Evolutionary conservation across 2,797 vertebrate species (phyloP).

Genomic region (Lycodopsis pacificus): DNA sequence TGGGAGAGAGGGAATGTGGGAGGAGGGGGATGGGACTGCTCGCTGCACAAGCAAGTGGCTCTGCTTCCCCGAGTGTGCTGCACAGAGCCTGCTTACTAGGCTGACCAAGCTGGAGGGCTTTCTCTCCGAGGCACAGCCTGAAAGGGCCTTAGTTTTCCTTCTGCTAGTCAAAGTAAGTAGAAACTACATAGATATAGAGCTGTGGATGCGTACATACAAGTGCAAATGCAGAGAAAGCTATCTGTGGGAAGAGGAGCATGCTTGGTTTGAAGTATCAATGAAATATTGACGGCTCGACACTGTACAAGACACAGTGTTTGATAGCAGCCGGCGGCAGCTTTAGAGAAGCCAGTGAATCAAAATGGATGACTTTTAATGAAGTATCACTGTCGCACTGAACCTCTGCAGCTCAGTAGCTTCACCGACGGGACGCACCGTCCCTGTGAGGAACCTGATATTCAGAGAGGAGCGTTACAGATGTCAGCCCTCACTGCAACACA

Average conservation of each 20-base stretch:
- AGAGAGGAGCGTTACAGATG: neutral
- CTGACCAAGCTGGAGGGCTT: constrained; percentile 70
- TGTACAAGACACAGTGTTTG: neutral
- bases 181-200: constrained; percentile 27
- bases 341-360: constrained; percentile 2
- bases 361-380: constrained; percentile 13
- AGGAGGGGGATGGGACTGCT: constrained; percentile 80
- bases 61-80: constrained; percentile 76
- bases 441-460: neutral
- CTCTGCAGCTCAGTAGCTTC: constrained; percentile 14
- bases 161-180: constrained; percentile 40
- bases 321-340: neutral
- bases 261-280: neutral
- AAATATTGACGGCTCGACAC: neutral
- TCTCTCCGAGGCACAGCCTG: constrained; percentile 67
- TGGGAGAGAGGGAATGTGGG: constrained; percentile 79
- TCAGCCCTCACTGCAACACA: constrained; percentile 23
- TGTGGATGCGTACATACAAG: neutral
- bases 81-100: constrained; percentile 74
- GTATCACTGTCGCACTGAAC: neutral
- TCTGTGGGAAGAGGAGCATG: neutral
- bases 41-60: constrained; percentile 77
- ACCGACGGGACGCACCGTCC: neutral
- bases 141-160: constrained; percentile 64
- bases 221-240: neutral